Evolutionary conservation across 1,140 invertebrate species (phyloP), one percentile per base, ranked within the genome.

Genomic region (Heliothis virescens): DNA sequence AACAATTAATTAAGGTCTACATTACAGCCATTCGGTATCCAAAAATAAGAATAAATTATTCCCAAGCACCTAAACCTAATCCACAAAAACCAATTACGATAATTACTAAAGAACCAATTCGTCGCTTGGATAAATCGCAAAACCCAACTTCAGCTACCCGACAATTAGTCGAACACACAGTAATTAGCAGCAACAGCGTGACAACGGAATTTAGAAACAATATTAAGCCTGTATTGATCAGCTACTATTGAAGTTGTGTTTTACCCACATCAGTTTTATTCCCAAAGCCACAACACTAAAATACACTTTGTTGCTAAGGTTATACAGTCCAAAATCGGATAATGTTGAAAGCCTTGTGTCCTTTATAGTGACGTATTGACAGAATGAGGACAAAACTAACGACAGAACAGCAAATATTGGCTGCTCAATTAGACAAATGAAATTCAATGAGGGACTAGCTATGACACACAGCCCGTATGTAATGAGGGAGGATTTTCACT

Each of bases 291-390:
- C 63, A 59, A 53, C 21, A n/a, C 60, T 52, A 83, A 82, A 55
- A 63, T 71, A 63, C 11, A 21, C 73, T 47, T 41, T 86, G 84
- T 55, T 26, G 13, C 29, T 76, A 47, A 41, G 29, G 16, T 21
- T 82, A 12, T 85, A 88, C 71, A 85, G 79, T 52, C 65, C 79
- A 88, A 86, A 83, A 63, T 11, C 60, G 29, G n/a, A 53, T 41
- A 15, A 48, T 47, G 10, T 29, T 16, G 34, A 21, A 48, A 16
- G 59, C 34, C 76, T 77, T 73, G 82, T 87, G 85, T 86, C 88
- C 87, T 91, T 89, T 90, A 89, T 91, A 90, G 86, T 88, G 84
- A 88, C 82, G 79, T 91, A 91, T 92, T 92, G 89, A 92, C 90
- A 93, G 86, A 86, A 90, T 84, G 67, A 85, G 84, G 85, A 89